Evolutionary conservation across 2,888 invertebrate genomes (phyloP), one percentile per base, ranked within the genome.

Genomic region (Hemicrepidius hirtus): DNA sequence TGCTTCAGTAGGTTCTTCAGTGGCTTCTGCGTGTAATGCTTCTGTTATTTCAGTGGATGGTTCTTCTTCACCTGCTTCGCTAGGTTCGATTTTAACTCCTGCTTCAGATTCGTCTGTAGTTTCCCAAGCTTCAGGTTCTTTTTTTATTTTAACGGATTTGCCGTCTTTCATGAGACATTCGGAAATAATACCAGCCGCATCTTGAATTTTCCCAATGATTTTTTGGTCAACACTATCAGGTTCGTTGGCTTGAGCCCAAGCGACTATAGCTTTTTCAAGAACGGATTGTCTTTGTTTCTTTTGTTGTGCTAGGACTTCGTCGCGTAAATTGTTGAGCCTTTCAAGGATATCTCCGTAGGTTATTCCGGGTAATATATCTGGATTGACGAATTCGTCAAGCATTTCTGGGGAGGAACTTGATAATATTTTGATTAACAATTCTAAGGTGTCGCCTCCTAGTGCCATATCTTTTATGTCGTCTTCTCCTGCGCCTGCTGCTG

Each of bases 181-280:
- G 1, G 76, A 77, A 3, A 84, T 50, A 20, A 81, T 46, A 7
- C 70, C 71, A 0, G 83, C 79, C n/a, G 79, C 78, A 66, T 80
- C 77, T 20, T 80, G 80, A 20, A 84, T 84, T 69, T 81, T 81
- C 9, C 78, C 74, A n/a, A 80, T 59, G 5, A 83, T 62, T 16
- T 75, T 69, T 9, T 80, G 77, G 66, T 82, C 77, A 0, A 84
- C 79, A 21, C 80, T 72, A 1, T 82, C 80, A 1, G 82, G 82
- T 9, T 81, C 79, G 62, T 80, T 81, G 28, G 71, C 73, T 44
- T 71, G 71, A 0, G 82, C 82, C 84, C 84, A 84, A 6, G 81
- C 78, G 5, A 80, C 74, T 75, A 84, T 76, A 13, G 79, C 74
- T 20, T 81, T 65, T 70, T 82, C 82, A 49, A 84, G 64, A 37